Base-by-base conservation (phyloP, 1,140 invertebrate genomes). In the Thaumatotibia leucotreta region DNA sequence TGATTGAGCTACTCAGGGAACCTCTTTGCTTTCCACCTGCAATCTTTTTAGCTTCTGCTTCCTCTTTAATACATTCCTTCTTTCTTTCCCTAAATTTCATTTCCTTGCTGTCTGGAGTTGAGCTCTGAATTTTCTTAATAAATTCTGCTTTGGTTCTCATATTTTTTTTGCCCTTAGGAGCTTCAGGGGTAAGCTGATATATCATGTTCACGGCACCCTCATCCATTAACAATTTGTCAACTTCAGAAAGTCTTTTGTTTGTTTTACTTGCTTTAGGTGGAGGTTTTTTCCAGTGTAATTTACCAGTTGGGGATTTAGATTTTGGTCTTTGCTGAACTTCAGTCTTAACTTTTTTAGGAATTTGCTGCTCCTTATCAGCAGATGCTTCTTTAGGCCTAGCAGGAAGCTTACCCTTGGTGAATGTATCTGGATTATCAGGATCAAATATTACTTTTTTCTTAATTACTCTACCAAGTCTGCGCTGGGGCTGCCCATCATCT, bases 161-260 rank as follows among this genome's bases (percentile, higher is more conserved):
- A 72, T 86, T 91, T 73, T 86, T 91, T 66, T 86, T 91, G 39
- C 91, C 90, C 72, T 91, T 91, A 27, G 84, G 82, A 54, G 87
- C 86, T 75, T 91, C 88, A 39, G 88, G 84, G 45, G 89, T 91
- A 1, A 96, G 92, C 20, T 96, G 95, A 74, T 96, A 96, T 11
- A 97, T 89, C 92, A 97, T 95, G 84, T 97, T 97, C 0, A 96
- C 95, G 1, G 96, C 95, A 0, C 96, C 96, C 82, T 97, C 96
- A 83, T 97, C 96, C 84, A 95, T 95, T 66, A 97, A 88, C 39
- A 97, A 81, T 67, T 92, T 93, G 74, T 96, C 95, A 49, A 97
- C 92, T 91, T 97, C 96, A 49, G 93, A 92, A 29, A 93, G 87
- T 66, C 92, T 92, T 77, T 94, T 94, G 69, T 93, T 93, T 80